A percentile compares a stretch with the other conserved stretches of the same genome.
phyloP scores from a whole-genome alignment of 1,140 invertebrate species.

The Leucophenga varia region DNA sequence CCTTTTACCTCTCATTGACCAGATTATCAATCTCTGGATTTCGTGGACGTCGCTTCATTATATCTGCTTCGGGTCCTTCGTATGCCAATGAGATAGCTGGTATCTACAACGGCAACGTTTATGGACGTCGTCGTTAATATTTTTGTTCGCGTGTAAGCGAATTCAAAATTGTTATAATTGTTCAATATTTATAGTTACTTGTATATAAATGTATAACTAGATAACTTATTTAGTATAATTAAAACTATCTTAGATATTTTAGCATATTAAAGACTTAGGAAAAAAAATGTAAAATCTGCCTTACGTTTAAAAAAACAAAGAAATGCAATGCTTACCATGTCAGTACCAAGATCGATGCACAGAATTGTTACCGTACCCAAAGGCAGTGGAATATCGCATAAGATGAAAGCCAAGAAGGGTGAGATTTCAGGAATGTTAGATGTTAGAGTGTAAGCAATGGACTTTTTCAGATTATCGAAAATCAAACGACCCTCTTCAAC shows the following conservation, averaged over 20 bases:
- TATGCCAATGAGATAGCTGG: slow-evolving; percentile 99
- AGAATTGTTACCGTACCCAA: slow-evolving; percentile 98
- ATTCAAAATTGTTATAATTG: too few species aligned
- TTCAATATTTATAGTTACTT: too few species aligned
- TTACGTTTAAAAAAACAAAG: slow-evolving; percentile 7
- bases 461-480: slow-evolving; percentile 99
- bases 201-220: too few species aligned
- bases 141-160: too few species aligned
- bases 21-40: slow-evolving; percentile 95
- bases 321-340: slow-evolving; percentile 84
- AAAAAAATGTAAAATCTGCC: slow-evolving; percentile 21
- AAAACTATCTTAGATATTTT: too few species aligned
- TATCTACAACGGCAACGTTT: slow-evolving; percentile 63
- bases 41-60: slow-evolving; percentile 98
- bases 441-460: slow-evolving; percentile 98
- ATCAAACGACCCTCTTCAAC: slow-evolving; percentile 98
- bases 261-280: slow-evolving; percentile 27
- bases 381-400: slow-evolving; percentile 94
- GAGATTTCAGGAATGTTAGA: slow-evolving; percentile 99
- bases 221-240: too few species aligned
- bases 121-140: slow-evolving; percentile 14
- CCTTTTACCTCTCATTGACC: slow-evolving; percentile 87
- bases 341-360: slow-evolving; percentile 99
- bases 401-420: slow-evolving; percentile 97
- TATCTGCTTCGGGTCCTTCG: slow-evolving; percentile 96